Evolutionary conservation across 92 coral and sea anemone genomes (phyloP), one percentile per base, ranked within the genome.

Genomic region (Heliopora coerulea): DNA sequence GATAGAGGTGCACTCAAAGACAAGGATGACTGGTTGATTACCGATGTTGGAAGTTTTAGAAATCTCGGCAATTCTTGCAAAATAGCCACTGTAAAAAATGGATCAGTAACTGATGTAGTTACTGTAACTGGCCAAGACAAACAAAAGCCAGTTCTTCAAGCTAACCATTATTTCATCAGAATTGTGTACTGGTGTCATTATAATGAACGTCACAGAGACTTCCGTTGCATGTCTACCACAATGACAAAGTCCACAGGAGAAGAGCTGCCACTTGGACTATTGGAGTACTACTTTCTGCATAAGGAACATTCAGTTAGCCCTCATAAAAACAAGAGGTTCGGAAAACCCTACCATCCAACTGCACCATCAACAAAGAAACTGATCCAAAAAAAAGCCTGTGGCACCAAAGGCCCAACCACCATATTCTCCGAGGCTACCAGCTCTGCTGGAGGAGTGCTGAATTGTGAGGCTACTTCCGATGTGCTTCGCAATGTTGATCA

Each of bases 241-340:
- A 62, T 85, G 19, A 24, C 72, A 33, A 82, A 80, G 56, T 62
- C 48, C 68, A 65, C 64, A 31, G 77, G 77, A 8, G 21, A 39
- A 3, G 89, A 80, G 56, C 62, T 85, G 5, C 89, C 62, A 48
- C 33, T 75, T 13, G 89, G 79, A 33, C 48, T 80, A 35, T 8
- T 85, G 0, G 80, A 86, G 79, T 81, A 82, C 39, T 40, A 73
- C 79, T 81, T 75, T 17, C n/a, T 50, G 58, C 78, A 80, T 12
- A 15, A 57, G 17, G 91, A 83, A 58, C 91, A 86, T 62, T 82
- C 65, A 41, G 78, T 87, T 26, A 87, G 83, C 73, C 85, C 88
- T 0, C 86, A 82, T 80, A 87, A 87, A 48, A 60, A 87, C 68
- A 82, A 80, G 9, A 72, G 81, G 40, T 65, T 83, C 1, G 80